Base-by-base conservation (phyloP, 2,888 invertebrate genomes). In the Watsonalla binaria region DNA sequence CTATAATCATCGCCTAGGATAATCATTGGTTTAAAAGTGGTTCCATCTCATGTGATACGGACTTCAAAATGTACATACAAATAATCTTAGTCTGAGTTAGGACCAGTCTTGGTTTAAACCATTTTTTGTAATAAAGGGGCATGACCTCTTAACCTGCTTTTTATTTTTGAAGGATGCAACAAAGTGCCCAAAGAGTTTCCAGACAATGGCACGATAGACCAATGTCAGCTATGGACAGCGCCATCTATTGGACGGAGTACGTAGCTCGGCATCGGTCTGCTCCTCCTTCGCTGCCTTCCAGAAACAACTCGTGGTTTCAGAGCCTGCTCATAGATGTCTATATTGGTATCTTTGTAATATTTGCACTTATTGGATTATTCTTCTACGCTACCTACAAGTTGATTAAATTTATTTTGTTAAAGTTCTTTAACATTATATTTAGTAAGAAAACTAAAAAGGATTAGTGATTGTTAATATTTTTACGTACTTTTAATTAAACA, bases 201-300 rank as follows among this genome's bases (percentile, higher is more conserved):
- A 77, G 76, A 46, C 70, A 88, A 14, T 93, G 92, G 86, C 86
- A 85, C 56, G 93, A 93, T 60, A 80, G 93, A 48, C 93, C 92
- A 0, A 72, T 90, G 61, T 78, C 90, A 4, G 92, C 92, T 0
- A 75, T 93, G 75, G 92, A 93, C 45, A 92, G 92, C 62, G 93
- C 93, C 66, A 86, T 92, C 69, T 93, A 91, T 71, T 93, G 93
- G 93, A 90, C 93, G 0, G 93, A 94, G 78, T 93, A 93, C 68
- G 92, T 93, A 51, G 92, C 92, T 5, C 84, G 91, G 47, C 86
- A 92, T 62, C 82, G 86, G 35, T 54, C 62, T 0, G 72, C 79
- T 45, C 84, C 85, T 0, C 78, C 78, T 0, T 61, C 79, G 5
- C 54, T 82, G 24, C 82, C 82, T 0, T 62, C 74, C 0, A 73